A percentile compares a stretch with the other conserved stretches of the same genome.
Conservation (phyloP, 2,113 vertebrate species). For the Corydoras sp. region DNA sequence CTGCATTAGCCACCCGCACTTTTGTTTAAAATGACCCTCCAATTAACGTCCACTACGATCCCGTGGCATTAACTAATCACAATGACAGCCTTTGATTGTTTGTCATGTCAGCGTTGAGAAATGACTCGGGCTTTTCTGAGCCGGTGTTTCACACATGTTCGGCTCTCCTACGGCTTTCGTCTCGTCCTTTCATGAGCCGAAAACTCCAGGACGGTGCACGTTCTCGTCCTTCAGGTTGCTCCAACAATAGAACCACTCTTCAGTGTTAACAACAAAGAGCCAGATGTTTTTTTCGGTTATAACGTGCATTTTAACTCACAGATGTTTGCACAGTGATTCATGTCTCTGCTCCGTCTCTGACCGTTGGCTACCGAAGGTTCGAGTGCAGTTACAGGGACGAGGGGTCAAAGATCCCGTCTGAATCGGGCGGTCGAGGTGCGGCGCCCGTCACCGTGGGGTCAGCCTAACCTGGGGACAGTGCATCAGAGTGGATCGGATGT, state of each 20-base stretch:
- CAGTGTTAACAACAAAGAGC: no score
- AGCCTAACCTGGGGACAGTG: background rate
- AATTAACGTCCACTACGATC: slow-evolving; percentile 40
- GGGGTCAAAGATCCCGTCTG: background rate
- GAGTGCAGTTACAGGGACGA: no score
- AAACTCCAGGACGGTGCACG: background rate
- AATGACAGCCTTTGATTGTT: slow-evolving; percentile 42
- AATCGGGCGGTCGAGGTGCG: background rate
- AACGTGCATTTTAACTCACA: no score
- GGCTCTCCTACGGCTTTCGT: slow-evolving; percentile 15
- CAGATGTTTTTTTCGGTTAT: no score
- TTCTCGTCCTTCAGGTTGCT: no score
- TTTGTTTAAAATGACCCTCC: slow-evolving; percentile 46
- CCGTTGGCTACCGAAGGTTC: no score
- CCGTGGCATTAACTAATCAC: slow-evolving; percentile 50
- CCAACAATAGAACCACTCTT: no score
- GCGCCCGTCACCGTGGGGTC: background rate
- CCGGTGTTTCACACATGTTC: slow-evolving; percentile 51
- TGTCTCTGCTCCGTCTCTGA: no score
- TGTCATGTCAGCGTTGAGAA: slow-evolving; percentile 44
- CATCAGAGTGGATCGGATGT: slow-evolving; percentile 1
- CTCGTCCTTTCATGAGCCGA: slow-evolving; percentile 8
- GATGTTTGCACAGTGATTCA: no score
- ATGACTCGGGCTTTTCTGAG: slow-evolving; percentile 7
- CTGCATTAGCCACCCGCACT: slow-evolving; percentile 49